phyloP scores from a whole-genome alignment of 2,113 vertebrate genomes.

The Elachura formosa region DNA sequence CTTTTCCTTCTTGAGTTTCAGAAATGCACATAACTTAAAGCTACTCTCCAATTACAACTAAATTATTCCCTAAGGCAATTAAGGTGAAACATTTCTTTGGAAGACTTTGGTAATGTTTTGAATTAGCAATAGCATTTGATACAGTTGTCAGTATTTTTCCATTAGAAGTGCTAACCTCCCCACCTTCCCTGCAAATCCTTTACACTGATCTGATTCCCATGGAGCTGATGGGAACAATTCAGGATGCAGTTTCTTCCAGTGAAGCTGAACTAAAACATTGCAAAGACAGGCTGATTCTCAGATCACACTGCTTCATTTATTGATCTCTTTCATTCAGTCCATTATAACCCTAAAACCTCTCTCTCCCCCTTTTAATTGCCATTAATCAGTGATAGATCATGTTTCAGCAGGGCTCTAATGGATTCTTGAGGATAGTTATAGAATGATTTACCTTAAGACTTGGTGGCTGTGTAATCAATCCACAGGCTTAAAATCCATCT shows the following conservation, averaged over 20 bases:
- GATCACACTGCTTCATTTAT: neutral
- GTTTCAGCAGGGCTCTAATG: slow-evolving; percentile 23
- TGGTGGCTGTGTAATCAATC: neutral
- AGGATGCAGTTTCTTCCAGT: neutral
- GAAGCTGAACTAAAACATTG: slow-evolving; percentile 11
- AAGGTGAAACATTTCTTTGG: slow-evolving; percentile 40
- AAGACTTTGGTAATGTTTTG: slow-evolving; percentile 13
- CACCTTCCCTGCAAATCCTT: neutral
- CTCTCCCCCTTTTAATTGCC: neutral
- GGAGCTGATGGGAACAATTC: neutral
- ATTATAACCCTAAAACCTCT: neutral
- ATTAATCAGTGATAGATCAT: slow-evolving; percentile 28
- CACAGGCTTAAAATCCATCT: slow-evolving; percentile 2
- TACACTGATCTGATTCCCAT: slow-evolving; percentile 20
- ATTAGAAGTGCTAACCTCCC: slow-evolving; percentile 9
- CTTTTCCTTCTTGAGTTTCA: slow-evolving; percentile 48
- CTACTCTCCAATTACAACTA: slow-evolving; percentile 41
- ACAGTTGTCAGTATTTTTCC: slow-evolving; percentile 38
- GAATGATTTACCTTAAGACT: neutral
- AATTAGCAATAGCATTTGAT: slow-evolving; percentile 54
- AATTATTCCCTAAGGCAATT: slow-evolving; percentile 57
- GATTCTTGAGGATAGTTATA: neutral
- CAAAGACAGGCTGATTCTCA: neutral
- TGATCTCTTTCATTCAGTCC: slow-evolving; percentile 5
- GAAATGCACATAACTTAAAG: slow-evolving; percentile 32